Conservation (phyloP, 2,797 vertebrate species). For the Philypnodon macrostomus region DNA sequence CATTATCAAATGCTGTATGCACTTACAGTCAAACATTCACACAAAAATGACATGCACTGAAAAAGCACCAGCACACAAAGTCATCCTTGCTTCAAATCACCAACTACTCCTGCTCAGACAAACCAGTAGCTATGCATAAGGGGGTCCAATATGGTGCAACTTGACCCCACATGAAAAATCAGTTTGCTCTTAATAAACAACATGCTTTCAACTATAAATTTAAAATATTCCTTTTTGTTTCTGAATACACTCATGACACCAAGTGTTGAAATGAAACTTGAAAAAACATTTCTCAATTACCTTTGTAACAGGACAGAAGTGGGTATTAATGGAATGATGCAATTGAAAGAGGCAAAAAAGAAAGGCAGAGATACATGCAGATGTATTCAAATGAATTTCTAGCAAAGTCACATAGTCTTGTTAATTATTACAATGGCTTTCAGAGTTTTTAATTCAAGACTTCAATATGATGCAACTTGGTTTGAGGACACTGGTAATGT, state of each 20-base stretch:
- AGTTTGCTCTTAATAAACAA: constrained; percentile 40
- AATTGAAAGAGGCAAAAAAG: constrained; percentile 27
- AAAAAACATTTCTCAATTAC: constrained; percentile 12
- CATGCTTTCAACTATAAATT: constrained; percentile 25
- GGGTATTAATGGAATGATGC: constrained; percentile 17
- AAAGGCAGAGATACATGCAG: constrained; percentile 29
- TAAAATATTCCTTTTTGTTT: constrained; percentile 3
- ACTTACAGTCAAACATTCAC: constrained; percentile 23
- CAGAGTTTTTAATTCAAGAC: constrained; percentile 15
- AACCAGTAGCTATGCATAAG: constrained; percentile 36
- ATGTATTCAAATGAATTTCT: constrained; percentile 25
- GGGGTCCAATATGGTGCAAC: constrained; percentile 25
- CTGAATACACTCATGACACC: constrained; percentile 3
- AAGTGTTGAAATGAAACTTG: constrained; percentile 14
- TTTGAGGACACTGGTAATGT: background rate
- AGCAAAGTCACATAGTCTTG: constrained; percentile 30
- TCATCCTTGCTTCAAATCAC: constrained; percentile 40
- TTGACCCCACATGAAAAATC: constrained; percentile 22
- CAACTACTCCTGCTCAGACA: constrained; percentile 36
- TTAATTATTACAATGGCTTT: constrained; percentile 53
- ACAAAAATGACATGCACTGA: constrained; percentile 46
- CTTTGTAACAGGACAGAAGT: constrained; percentile 17
- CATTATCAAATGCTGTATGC: constrained; percentile 13
- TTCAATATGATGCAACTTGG: constrained; percentile 14
- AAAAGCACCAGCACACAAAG: constrained; percentile 48